phyloP scores from a whole-genome alignment of 2,113 vertebrate genomes.

The Leucoraja erinaceus region DNA sequence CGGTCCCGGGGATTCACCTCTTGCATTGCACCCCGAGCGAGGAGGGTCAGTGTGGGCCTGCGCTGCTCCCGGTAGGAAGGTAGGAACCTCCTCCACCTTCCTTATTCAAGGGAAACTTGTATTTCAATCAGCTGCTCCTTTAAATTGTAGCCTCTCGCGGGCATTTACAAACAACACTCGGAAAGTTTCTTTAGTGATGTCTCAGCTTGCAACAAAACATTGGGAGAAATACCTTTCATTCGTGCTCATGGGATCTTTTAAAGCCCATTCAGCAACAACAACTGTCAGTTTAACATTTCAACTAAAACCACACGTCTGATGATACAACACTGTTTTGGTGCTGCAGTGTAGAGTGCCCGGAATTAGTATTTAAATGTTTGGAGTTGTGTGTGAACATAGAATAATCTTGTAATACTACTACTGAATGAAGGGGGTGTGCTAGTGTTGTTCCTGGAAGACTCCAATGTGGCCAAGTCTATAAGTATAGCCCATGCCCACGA shows the following conservation, averaged over 20 bases:
- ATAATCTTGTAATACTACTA: not conserved
- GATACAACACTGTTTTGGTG: not conserved
- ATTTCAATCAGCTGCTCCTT: not conserved
- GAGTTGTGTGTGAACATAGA: not conserved
- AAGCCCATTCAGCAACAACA: not conserved
- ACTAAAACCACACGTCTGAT: not conserved
- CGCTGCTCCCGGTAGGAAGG: too few species aligned
- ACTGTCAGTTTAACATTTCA: not conserved
- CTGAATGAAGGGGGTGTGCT: not conserved
- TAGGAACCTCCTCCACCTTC: not conserved
- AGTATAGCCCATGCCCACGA: not conserved
- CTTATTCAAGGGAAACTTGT: not conserved
- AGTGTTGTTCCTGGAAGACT: not conserved
- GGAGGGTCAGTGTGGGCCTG: not conserved
- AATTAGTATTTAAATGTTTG: not conserved
- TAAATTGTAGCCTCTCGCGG: not conserved
- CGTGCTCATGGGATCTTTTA: too few species aligned
- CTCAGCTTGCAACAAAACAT: too few species aligned
- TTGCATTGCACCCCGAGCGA: not conserved
- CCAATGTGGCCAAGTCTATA: not conserved
- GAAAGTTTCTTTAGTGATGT: too few species aligned
- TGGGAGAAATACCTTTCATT: too few species aligned
- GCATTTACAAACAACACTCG: too few species aligned
- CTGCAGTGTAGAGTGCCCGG: not conserved
- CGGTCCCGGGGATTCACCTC: not conserved